Evolutionary conservation across 1,140 invertebrate genomes (phyloP).

Genomic region (Drosophila tropicalis): DNA sequence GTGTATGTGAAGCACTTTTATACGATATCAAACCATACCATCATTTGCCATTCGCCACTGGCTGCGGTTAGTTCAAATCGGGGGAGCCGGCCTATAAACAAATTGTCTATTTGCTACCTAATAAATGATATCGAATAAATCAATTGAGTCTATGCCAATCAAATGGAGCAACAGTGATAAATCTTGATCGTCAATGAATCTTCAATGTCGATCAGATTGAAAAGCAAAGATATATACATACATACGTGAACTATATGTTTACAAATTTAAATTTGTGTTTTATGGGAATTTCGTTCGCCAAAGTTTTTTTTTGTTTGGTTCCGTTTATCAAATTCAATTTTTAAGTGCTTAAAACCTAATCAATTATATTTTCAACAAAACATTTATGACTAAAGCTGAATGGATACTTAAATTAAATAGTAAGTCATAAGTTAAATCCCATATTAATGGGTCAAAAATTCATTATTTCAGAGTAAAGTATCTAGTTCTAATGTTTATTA

Average conservation of each 20-base stretch:
- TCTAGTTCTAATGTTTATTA: no score
- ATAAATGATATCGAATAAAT: slow-evolving; percentile 78
- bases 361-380: slow-evolving; percentile 7
- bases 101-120: slow-evolving; percentile 71
- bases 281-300: slow-evolving; percentile 45
- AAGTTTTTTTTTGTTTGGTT: background rate
- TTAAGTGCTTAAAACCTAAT: slow-evolving; percentile 14
- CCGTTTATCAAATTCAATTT: slow-evolving; percentile 33
- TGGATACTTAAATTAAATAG: background rate
- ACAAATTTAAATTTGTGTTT: slow-evolving; percentile 47
- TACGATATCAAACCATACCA: slow-evolving; percentile 32
- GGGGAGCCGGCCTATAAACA: slow-evolving; percentile 51
- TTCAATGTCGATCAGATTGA: slow-evolving; percentile 27
- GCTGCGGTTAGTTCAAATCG: slow-evolving; percentile 20
- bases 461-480: background rate
- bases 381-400: background rate
- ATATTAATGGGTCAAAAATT: background rate
- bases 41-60: slow-evolving; percentile 43
- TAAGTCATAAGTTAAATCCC: background rate
- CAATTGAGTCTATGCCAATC: slow-evolving; percentile 78
- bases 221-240: background rate
- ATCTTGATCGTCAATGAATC: slow-evolving; percentile 63
- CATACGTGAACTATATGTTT: background rate
- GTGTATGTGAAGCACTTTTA: background rate
- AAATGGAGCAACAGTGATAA: slow-evolving; percentile 71